phyloP scores from a whole-genome alignment of 2,113 vertebrate genomes.

The Chionodraco myersi region DNA sequence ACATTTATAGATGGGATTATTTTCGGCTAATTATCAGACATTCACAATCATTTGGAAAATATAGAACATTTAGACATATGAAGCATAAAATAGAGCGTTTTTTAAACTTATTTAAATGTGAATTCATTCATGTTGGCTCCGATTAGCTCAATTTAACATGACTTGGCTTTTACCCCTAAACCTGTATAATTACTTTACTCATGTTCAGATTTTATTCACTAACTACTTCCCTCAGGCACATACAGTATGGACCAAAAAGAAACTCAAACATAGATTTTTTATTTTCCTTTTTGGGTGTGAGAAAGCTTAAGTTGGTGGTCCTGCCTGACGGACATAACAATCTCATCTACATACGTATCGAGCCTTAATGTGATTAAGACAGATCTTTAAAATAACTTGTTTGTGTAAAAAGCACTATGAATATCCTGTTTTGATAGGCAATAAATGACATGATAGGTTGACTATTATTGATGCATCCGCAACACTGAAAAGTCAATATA shows the following conservation, averaged over 20 bases:
- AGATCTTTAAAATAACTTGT: neutral
- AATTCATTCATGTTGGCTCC: neutral
- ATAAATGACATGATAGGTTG: no score
- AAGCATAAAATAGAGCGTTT: neutral
- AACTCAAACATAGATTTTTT: neutral
- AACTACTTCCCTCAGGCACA: neutral
- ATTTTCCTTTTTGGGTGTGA: neutral
- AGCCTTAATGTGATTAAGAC: neutral
- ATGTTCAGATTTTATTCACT: no score
- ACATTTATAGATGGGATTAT: constrained; percentile 36
- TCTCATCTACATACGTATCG: neutral
- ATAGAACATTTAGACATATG: neutral
- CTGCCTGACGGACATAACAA: neutral
- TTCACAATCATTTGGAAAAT: constrained; percentile 23
- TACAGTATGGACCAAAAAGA: neutral
- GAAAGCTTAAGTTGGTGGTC: neutral
- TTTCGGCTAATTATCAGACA: constrained; percentile 20
- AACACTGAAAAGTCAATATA: neutral
- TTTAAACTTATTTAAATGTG: neutral
- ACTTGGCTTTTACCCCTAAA: neutral
- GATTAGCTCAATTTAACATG: neutral
- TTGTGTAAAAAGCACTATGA: neutral
- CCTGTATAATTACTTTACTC: neutral
- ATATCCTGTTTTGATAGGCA: neutral
- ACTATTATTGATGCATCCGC: no score